Evolutionary conservation across 2,797 vertebrate species (phyloP).

Genomic region (Hypotaenidia philippensis): DNA sequence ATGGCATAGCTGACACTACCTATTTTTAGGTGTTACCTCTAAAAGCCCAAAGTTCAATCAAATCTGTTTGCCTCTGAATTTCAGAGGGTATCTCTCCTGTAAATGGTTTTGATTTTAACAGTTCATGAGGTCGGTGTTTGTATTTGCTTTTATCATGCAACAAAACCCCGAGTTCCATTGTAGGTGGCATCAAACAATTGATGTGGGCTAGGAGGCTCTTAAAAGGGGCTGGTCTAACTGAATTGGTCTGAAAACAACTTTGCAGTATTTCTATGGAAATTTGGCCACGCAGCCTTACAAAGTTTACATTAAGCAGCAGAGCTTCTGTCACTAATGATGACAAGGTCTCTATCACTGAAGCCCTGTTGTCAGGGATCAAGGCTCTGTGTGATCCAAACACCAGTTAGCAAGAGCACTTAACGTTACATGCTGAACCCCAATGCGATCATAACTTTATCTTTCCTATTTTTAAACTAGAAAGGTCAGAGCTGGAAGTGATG

Average conservation of each 20-base stretch:
- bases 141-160: neutral
- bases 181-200: slow-evolving; percentile 31
- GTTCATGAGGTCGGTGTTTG: neutral
- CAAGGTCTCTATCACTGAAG: neutral
- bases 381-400: neutral
- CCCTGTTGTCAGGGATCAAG: neutral
- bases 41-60: slow-evolving; percentile 8
- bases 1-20: slow-evolving; percentile 7
- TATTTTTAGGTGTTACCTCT: slow-evolving; percentile 42
- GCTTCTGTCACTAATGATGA: neutral
- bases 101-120: neutral
- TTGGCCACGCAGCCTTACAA: accelerated
- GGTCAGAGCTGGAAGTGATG: neutral
- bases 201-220: neutral
- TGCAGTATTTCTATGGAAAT: neutral
- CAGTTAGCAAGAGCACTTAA: neutral
- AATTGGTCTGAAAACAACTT: slow-evolving; percentile 52
- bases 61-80: neutral
- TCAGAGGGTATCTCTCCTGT: neutral
- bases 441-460: slow-evolving; percentile 19
- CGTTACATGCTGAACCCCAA: neutral
- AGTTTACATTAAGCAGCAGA: neutral
- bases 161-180: slow-evolving; percentile 3
- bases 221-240: slow-evolving; percentile 7
- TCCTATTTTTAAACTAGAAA: neutral